Conservation (phyloP, 2,888 invertebrate species). For the Plebejus argus region DNA sequence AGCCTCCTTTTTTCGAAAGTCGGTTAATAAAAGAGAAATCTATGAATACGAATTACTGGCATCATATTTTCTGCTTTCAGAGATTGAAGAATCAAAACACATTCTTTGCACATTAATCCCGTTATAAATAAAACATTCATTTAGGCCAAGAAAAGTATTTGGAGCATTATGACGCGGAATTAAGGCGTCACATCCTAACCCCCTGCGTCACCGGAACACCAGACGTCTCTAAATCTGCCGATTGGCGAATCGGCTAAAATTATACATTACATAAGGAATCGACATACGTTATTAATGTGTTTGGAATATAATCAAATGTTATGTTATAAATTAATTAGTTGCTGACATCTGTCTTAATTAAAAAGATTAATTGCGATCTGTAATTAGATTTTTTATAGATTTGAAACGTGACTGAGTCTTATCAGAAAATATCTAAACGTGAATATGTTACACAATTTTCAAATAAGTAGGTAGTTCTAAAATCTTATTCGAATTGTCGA, state of each 20-base stretch:
- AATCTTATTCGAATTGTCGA: too few species aligned
- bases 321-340: constrained; percentile 29
- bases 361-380: background rate
- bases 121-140: constrained; percentile 5
- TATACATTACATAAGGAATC: constrained; percentile 15
- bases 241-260: constrained; percentile 18
- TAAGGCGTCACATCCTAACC: background rate
- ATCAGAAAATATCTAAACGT: background rate
- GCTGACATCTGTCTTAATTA: constrained; percentile 29
- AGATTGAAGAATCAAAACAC: background rate
- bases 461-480: background rate
- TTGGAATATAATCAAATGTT: constrained; percentile 28
- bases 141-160: constrained; percentile 16
- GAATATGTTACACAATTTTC: background rate
- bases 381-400: background rate
- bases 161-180: constrained; percentile 3
- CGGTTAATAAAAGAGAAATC: too few species aligned
- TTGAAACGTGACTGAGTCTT: background rate
- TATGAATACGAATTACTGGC: background rate
- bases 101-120: background rate
- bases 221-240: background rate
- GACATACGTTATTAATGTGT: background rate
- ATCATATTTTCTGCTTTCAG: background rate
- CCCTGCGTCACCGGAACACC: background rate
- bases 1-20: too few species aligned